Base-by-base conservation (phyloP, 2,113 vertebrate genomes). In the Caranx melampygus region DNA sequence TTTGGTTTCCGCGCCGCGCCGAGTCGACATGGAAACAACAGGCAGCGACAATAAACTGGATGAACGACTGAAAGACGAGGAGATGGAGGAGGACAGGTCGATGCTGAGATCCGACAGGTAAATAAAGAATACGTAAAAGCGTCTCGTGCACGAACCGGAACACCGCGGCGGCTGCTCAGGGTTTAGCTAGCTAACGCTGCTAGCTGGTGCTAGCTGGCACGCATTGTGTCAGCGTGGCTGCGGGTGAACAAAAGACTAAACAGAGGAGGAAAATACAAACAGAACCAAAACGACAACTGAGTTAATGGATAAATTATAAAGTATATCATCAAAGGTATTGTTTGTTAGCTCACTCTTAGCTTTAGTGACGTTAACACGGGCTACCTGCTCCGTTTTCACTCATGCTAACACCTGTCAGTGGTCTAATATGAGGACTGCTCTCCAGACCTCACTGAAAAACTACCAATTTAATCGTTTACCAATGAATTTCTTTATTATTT, bases 61-160 rank as follows among this genome's bases (percentile, higher is more conserved):
- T 0, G 78, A 89, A 3, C 80, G 40, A 49, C 83, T n/a, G 57
- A 42, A 79, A n/a, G 87, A 90, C 6, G 89, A 71, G 6, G 85
- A 35, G 0, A 55, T 61, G 14, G 90, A 89, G 2, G 80, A 83
- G 4, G 93, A 94, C 60, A 52, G 74, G 15, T 79, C 87, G 1
- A 59, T 87, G 70, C 82, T 81, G 0, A 86, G 91, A 77, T 90
- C 91, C 2, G 93, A 93, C 90, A 95, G 95, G 94, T 95, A 3
- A 2, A 11, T 2, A 2, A 3, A 44, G 20, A 6, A 1, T 9
- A 15, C 6, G 21, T 0, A 2, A 1, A 9, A 37, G 7, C 2
- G 14, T 55, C 9, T 16, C 21, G 21, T 37, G 0, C 21, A 0
- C 6, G 31, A 52, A 4, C 3, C 21, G 16, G 0, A 16, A 45